Base-by-base conservation (phyloP, 2,888 invertebrate species). In the Ochlodes sylvanus region DNA sequence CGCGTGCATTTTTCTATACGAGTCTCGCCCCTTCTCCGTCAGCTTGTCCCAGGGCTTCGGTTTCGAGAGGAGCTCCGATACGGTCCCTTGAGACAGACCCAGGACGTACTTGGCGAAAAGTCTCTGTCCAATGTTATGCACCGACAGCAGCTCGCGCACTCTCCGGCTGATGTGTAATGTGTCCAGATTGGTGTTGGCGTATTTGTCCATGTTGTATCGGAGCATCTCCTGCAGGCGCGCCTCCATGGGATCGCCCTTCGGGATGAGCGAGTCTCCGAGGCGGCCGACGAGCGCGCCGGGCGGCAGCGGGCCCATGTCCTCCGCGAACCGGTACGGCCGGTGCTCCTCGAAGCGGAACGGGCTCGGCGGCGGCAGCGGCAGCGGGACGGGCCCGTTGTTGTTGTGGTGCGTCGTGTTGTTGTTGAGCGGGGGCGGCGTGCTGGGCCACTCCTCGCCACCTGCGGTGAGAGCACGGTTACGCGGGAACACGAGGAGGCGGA, bases 1-100 rank as follows among this genome's bases (percentile, higher is more conserved):
- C 81, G 98, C 98, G 94, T 99, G 98, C 98, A 99, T 99, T 94
- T 99, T 99, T 83, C 99, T 95, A 94, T 99, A 99, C 79, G 99
- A 99, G 94, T 99, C 99, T 67, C 99, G 95, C 42, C 99, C 99
- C 90, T 99, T 99, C 94, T 99, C 99, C 69, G 99, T 99, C 84
- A 99, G 94, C 93, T 99, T 99, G 94, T 99, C 99, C 99, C 99
- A 99, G 14, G 99, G 99, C 88, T 99, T 99, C 66, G 99, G 99
- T 88, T 99, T 99, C 77, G 99, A 99, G 72, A 99, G 95, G 80
- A 99, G 94, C 93, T 99, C 99, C 75, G 98, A 98, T 58, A 99
- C 99, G 27, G 99, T 99, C 70, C 99, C 99, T 90, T 99, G 99
- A 72, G 97, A 98, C 72, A 98, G 94, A 0, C 99, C 99, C 77